phyloP scores from a whole-genome alignment of 2,113 vertebrate genomes.

The Istiophorus platypterus region DNA sequence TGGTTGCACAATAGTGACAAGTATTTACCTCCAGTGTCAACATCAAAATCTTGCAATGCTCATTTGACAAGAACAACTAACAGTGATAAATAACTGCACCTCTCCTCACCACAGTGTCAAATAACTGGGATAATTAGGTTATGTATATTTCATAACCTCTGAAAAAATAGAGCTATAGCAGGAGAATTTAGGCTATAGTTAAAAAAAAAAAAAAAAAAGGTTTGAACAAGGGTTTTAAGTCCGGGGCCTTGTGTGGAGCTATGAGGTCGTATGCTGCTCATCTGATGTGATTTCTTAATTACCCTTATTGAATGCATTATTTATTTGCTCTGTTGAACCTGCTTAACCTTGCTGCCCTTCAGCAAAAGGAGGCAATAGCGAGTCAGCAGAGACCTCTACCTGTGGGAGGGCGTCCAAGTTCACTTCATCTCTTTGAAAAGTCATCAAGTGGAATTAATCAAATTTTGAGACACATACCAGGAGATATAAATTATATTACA shows the following conservation, averaged over 20 bases:
- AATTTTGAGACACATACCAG: not conserved
- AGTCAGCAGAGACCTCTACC: constrained; percentile 57
- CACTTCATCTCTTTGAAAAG: constrained; percentile 59
- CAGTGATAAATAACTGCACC: not conserved
- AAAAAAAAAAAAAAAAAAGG: constrained; percentile 31
- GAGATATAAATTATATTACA: constrained; percentile 16
- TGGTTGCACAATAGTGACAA: constrained; percentile 5
- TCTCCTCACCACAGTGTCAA: not conserved
- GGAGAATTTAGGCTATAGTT: constrained; percentile 33
- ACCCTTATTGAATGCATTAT: constrained; percentile 80
- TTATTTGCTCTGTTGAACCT: constrained; percentile 80
- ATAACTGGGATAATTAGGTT: constrained; percentile 26
- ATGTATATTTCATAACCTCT: not conserved
- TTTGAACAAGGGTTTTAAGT: constrained; percentile 28
- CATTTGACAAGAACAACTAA: constrained; percentile 18
- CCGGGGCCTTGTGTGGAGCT: constrained; percentile 39
- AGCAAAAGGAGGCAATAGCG: constrained; percentile 53
- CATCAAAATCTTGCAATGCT: not conserved
- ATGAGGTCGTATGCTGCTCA: constrained; percentile 50
- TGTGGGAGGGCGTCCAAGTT: constrained; percentile 64
- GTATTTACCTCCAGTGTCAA: constrained; percentile 23
- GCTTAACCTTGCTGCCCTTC: constrained; percentile 77
- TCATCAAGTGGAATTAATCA: constrained; percentile 64
- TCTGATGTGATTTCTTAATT: constrained; percentile 81
- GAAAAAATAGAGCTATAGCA: constrained; percentile 17